A percentile compares a stretch with the other conserved stretches of the same genome.
These are phyloP conservation scores for Spinus olivaceus DNA, from an alignment of 2,797 vertebrate species.

Conservation along the genomic window DNA sequence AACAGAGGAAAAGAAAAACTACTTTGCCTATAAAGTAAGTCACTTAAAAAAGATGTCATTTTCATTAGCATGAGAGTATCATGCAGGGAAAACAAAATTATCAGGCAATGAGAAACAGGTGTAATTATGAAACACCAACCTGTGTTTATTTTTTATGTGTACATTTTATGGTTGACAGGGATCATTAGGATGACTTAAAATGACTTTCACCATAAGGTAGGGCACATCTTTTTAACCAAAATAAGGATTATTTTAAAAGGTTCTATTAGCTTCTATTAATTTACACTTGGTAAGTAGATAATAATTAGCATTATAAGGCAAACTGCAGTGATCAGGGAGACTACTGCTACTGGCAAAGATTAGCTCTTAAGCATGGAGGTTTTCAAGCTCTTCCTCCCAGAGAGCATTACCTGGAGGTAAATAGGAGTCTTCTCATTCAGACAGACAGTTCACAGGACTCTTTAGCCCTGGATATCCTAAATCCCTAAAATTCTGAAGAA, in stretches of 20 bases:
- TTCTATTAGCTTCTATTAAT: neutral
- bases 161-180: neutral
- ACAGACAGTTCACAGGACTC: neutral
- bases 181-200: neutral
- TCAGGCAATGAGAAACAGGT: neutral
- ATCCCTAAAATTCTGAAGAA: neutral
- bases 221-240: neutral
- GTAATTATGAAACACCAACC: neutral
- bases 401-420: neutral
- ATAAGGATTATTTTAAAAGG: neutral
- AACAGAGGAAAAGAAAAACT: neutral
- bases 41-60: neutral
- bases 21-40: neutral
- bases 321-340: neutral
- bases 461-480: neutral
- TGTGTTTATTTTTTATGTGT: neutral
- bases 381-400: neutral
- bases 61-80: neutral
- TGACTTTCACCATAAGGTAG: neutral
- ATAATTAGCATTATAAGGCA: neutral
- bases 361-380: neutral
- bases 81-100: neutral
- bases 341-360: neutral
- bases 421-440: neutral
- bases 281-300: neutral